Evolutionary conservation across 2,888 invertebrate species (phyloP), one percentile per base, ranked within the genome.

Genomic region (Amblyteles armatorius): DNA sequence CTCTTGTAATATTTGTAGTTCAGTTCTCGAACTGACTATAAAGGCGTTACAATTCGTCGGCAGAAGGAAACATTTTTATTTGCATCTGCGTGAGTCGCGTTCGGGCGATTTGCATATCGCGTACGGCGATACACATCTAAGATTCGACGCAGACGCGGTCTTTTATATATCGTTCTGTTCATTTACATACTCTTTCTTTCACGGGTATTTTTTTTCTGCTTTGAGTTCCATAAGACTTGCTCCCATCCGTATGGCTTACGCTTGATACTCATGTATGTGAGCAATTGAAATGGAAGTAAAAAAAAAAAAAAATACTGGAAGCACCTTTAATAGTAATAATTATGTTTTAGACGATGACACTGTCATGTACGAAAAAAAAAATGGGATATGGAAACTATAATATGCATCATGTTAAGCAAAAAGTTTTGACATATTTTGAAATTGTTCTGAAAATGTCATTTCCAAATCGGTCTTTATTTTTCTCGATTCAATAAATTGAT

Each of bases 401-500:
- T 65, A 44, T 48, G 48, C 29, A 63, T 72, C 77, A 60, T 52
- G 44, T 72, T 50, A 29, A 76, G 55, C 29, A 19, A 63, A 36
- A 79, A 57, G 26, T 44, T 68, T 85, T 79, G 22, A 40, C 50
- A 65, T 72, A 82, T 85, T 82, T 82, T 79, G 40, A 40, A 79
- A 60, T 76, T 73, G 36, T 63, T 57, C 76, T 57, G 79, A 73
- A 60, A 67, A 82, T 79, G 65, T 78, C 33, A 79, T 74, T 78
- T 82, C 40, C 29, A 68, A 81, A 74, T 57, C 19, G 5, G 36
- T 13, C 71, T 57, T 81, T 81, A 74, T 85, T 84, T 79, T 85
- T 72, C 33, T 69, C 50, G 22, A 82, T 72, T 72, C 40, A 82
- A 85, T 82, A 85, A 85, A 85, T 76, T 11, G 50, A 72, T 72